phyloP scores from a whole-genome alignment of 2,888 invertebrate genomes.

The Eumerus sabulonum region DNA sequence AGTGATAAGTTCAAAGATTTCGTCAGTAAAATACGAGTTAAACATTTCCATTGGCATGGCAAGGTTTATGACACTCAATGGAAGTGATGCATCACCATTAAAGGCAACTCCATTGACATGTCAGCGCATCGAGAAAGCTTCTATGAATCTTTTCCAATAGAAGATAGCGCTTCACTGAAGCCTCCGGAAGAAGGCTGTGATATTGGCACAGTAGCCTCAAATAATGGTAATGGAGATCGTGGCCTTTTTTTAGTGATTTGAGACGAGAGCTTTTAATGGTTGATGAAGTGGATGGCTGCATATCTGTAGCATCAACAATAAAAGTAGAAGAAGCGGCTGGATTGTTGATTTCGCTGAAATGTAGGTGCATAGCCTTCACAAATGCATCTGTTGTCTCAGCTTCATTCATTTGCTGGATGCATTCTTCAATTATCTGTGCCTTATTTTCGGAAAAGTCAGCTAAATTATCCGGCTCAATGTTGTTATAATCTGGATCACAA shows the following conservation, averaged over 20 bases:
- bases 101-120: too few relatives aligned
- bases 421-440: slow-evolving; percentile 18
- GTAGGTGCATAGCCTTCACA: slow-evolving; percentile 6
- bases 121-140: too few relatives aligned
- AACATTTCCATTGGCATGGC: neutral
- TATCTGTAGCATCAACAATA: neutral
- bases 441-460: neutral
- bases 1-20: too few relatives aligned
- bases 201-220: slow-evolving; percentile 5
- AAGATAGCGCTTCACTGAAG: too few relatives aligned
- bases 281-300: neutral
- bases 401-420: slow-evolving; percentile 21
- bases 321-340: slow-evolving; percentile 15
- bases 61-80: neutral
- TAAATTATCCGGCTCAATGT: slow-evolving; percentile 16
- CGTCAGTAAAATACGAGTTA: too few relatives aligned
- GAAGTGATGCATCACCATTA: neutral
- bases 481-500: slow-evolving; percentile 5
- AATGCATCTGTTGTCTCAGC: slow-evolving; percentile 23
- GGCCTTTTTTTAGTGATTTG: slow-evolving; percentile 4
- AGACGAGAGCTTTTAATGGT: neutral
- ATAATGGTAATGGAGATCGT: neutral
- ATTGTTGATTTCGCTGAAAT: neutral
- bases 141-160: too few relatives aligned
- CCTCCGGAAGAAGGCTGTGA: too few relatives aligned